phyloP scores from a whole-genome alignment of 2,888 invertebrate genomes.

The Agrochola lota region DNA sequence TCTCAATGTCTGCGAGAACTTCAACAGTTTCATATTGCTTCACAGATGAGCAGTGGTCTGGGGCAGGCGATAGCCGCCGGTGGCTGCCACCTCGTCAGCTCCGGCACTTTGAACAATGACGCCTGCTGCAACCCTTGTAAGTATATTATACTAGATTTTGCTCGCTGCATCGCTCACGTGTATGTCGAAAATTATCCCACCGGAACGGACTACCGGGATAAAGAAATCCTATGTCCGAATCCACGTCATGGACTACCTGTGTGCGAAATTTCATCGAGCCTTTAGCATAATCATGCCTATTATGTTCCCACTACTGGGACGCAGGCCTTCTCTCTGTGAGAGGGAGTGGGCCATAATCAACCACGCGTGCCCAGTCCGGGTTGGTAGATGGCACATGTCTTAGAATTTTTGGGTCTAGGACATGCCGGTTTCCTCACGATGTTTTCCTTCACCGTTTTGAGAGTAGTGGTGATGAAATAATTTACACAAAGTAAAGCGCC shows the following conservation, averaged over 20 bases:
- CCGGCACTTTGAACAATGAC: conserved; percentile 83
- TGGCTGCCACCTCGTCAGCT: conserved; percentile 87
- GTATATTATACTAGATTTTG: conserved; percentile 69
- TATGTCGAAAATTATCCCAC: neutral
- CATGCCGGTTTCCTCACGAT: too few relatives aligned
- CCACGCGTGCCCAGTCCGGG: too few relatives aligned
- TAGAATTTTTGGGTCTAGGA: too few relatives aligned
- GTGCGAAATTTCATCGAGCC: neutral
- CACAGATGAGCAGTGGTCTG: conserved; percentile 86
- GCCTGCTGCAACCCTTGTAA: conserved; percentile 87
- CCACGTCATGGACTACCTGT: neutral
- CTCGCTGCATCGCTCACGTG: neutral
- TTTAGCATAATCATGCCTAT: neutral
- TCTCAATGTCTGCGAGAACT: neutral
- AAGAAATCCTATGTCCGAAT: too few relatives aligned
- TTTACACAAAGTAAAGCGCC: too few relatives aligned
- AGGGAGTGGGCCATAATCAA: too few relatives aligned
- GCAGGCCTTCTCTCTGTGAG: too few relatives aligned
- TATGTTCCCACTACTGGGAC: too few relatives aligned
- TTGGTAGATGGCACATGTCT: too few relatives aligned
- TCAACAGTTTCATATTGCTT: neutral
- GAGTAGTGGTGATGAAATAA: too few relatives aligned
- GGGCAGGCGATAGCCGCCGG: conserved; percentile 88
- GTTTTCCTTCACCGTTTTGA: too few relatives aligned
- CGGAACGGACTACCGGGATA: too few relatives aligned